Evolutionary conservation across 2,797 vertebrate genomes (phyloP).

Genomic region (Champsocephalus esox): DNA sequence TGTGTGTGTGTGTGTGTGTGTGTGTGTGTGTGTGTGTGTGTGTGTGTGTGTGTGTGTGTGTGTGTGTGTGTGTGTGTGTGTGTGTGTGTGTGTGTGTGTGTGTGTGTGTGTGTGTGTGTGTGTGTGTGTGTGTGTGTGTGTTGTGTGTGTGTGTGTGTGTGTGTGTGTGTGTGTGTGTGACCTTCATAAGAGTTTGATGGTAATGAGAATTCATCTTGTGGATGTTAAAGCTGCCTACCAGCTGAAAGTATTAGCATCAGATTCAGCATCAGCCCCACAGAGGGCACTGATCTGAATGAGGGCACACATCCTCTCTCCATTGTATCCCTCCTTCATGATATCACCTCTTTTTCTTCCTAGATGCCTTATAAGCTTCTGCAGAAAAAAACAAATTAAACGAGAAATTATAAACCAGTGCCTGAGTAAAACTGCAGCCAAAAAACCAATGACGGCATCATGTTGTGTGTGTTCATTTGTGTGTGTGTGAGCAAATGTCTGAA

Average conservation of each 20-base stretch:
- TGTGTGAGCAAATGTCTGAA: conserved; percentile 26
- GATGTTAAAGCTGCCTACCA: conserved; percentile 58
- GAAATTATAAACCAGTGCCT: conserved; percentile 55
- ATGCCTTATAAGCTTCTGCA: neutral
- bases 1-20: neutral
- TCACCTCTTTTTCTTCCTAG: neutral
- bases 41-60: conserved; percentile 11
- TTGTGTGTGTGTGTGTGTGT: conserved; percentile 6
- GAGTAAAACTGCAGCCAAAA: conserved; percentile 40
- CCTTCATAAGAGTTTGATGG: conserved; percentile 43
- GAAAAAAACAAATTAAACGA: conserved; percentile 33
- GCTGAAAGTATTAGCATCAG: conserved; percentile 54
- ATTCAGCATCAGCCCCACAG: conserved; percentile 71
- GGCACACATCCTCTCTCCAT: conserved; percentile 43
- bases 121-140: neutral
- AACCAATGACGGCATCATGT: conserved; percentile 23
- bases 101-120: too few relatives aligned
- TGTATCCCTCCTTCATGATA: conserved; percentile 8
- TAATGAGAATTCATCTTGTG: conserved; percentile 72
- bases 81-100: neutral
- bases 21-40: neutral
- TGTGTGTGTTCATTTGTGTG: accelerated
- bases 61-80: neutral
- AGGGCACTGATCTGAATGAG: conserved; percentile 74
- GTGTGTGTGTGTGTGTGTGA: conserved; percentile 10